phyloP scores from a whole-genome alignment of 2,888 invertebrate genomes.

The Oscheius sp. region DNA sequence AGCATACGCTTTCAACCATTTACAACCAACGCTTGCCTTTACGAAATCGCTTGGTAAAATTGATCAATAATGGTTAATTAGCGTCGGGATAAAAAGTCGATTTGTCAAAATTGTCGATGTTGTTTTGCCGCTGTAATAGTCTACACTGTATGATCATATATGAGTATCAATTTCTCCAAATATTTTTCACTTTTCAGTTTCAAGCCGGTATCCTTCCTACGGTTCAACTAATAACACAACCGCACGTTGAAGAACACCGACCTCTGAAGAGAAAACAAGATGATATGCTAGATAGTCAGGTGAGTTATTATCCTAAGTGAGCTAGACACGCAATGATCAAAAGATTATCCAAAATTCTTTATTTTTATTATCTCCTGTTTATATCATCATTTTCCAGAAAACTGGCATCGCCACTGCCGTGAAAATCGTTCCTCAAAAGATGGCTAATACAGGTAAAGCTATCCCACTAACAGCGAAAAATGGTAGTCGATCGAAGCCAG shows the following conservation, averaged over 20 bases:
- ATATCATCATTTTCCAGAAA: conserved; percentile 17
- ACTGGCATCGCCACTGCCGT: conserved; percentile 4
- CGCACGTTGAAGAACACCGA: conserved; percentile 33
- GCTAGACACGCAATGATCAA: background rate
- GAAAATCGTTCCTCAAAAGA: conserved; percentile 29
- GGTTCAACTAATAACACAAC: background rate
- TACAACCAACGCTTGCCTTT: no score
- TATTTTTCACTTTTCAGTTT: conserved; percentile 20
- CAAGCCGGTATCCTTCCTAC: conserved; percentile 4
- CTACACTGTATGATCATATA: no score
- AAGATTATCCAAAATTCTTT: background rate
- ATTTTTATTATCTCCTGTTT: no score
- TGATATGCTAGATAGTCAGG: conserved; percentile 37
- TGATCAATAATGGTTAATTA: no score
- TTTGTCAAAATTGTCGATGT: background rate
- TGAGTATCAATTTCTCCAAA: background rate
- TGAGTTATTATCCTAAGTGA: background rate
- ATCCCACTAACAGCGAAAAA: conserved; percentile 34
- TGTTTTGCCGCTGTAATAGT: background rate
- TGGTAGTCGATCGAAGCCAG: conserved; percentile 48
- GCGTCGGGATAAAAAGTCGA: background rate
- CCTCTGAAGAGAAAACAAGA: conserved; percentile 49
- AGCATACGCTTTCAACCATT: no score
- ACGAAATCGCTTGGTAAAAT: no score
- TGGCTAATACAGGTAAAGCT: conserved; percentile 34